phyloP scores from a whole-genome alignment of 2,797 vertebrate species.

The Sebastes taczanowskii region DNA sequence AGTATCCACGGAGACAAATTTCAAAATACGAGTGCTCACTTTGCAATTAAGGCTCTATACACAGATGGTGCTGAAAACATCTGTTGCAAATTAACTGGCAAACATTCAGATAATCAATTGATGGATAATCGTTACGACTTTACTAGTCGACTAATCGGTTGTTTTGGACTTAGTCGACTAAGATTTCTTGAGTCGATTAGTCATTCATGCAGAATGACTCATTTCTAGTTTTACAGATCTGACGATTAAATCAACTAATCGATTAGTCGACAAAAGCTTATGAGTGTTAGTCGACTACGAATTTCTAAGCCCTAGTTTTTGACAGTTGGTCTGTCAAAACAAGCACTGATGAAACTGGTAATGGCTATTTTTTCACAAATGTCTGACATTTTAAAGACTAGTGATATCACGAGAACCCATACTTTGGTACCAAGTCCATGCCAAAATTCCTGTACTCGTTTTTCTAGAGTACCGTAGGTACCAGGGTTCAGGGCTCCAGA shows the following conservation, averaged over 20 bases:
- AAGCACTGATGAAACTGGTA: not conserved
- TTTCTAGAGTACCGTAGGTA: no score
- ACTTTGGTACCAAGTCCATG: no score
- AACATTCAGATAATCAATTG: not conserved
- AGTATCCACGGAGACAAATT: not conserved
- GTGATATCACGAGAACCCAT: fast-evolving
- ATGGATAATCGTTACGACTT: not conserved
- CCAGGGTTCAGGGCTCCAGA: no score
- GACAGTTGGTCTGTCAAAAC: not conserved
- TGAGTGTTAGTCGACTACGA: no score
- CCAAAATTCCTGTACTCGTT: no score
- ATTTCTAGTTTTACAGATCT: no score
- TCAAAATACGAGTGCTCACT: constrained; percentile 1
- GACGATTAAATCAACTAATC: no score
- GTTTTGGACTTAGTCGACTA: no score
- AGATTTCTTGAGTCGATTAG: no score
- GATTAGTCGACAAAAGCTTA: no score
- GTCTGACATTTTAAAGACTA: not conserved
- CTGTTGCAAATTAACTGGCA: not conserved
- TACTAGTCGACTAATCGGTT: no score
- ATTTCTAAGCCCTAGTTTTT: no score
- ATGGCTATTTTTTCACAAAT: not conserved
- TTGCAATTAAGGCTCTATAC: not conserved
- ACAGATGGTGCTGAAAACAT: not conserved
- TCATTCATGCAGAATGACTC: fast-evolving